phyloP scores from a whole-genome alignment of 2,888 invertebrate species.

The Rhorus exstirpatorius region DNA sequence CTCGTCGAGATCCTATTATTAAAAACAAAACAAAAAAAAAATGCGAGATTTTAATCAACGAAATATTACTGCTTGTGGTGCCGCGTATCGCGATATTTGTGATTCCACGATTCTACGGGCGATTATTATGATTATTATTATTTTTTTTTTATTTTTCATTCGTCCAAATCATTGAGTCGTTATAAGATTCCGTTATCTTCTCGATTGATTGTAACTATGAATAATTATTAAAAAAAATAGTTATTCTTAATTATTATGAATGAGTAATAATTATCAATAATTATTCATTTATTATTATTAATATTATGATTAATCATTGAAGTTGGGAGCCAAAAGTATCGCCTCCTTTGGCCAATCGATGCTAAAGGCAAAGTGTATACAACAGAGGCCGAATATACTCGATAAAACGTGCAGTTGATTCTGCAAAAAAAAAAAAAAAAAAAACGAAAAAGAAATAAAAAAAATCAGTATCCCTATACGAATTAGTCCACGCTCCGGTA shows the following conservation, averaged over 20 bases:
- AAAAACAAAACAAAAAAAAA: too few species aligned
- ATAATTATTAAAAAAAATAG: conserved; percentile 13
- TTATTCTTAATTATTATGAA: conserved; percentile 24
- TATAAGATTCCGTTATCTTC: conserved; percentile 26
- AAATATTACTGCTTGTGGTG: conserved; percentile 32
- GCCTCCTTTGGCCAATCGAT: conserved; percentile 61
- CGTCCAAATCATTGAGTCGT: conserved; percentile 33
- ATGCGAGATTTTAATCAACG: conserved; percentile 25
- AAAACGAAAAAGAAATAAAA: too few species aligned
- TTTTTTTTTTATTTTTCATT: not conserved
- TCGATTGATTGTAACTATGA: conserved; percentile 25
- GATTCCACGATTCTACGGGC: conserved; percentile 46
- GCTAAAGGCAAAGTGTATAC: conserved; percentile 66
- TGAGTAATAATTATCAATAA: conserved; percentile 28
- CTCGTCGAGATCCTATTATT: conserved; percentile 51
- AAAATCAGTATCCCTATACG: conserved; percentile 36
- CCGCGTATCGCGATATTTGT: conserved; percentile 50
- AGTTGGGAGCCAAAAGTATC: conserved; percentile 60
- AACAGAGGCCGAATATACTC: conserved; percentile 20
- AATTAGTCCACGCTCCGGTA: conserved; percentile 35
- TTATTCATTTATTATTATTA: conserved; percentile 25
- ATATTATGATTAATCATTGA: conserved; percentile 1
- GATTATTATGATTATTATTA: conserved; percentile 19
- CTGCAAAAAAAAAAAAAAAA: too few species aligned
- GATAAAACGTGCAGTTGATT: conserved; percentile 48